Base-by-base conservation (phyloP, 2,888 invertebrate species). In the Ophraella communa region DNA sequence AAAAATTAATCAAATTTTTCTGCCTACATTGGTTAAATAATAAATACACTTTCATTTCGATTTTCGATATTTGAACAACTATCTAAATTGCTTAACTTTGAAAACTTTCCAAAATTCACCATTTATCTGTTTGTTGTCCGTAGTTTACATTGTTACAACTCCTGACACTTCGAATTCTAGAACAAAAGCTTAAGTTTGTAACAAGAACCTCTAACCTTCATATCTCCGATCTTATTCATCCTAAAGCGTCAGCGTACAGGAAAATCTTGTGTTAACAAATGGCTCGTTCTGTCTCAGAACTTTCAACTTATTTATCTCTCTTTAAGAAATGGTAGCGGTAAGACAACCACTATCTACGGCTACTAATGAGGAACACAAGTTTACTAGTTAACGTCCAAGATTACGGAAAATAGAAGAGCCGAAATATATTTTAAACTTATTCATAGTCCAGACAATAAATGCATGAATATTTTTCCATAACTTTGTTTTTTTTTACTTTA, bases 241-340 rank as follows among this genome's bases (percentile, higher is more conserved):
- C 42, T 24, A 45, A 30, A 17, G 24, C 42, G 27, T 17, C 54
- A 64, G 51, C 49, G 44, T 62, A 42, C 55, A 42, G 62, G 65
- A 65, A 55, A 65, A 47, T 63, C 62, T 65, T 57, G 57, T 57
- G 60, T 59, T 52, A 56, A 62, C 60, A 60, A 63, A 57, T 53
- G 59, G 42, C 57, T 45, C 24, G 21, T 52, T 63, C 52, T 30
- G 39, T 56, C 39, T 45, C 18, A 23, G 17, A 58, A 58, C 49
- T 58, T 49, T 17, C 11, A 58, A 58, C 30, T 58, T 58, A 24
- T 57, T 45, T 47, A 58, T 58, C 58, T 49, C 35, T 51, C 17
- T 51, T 24, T 17, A 27, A 24, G 49, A 27, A 27, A 51, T 49
- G 49, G 24, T n/a, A n/a, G n/a, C 27, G n/a, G 23, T 49, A 8